A percentile compares a stretch with the other conserved stretches of the same genome.
phyloP scores from a whole-genome alignment of 2,113 vertebrate genomes.

The Prietella phreatophila region DNA sequence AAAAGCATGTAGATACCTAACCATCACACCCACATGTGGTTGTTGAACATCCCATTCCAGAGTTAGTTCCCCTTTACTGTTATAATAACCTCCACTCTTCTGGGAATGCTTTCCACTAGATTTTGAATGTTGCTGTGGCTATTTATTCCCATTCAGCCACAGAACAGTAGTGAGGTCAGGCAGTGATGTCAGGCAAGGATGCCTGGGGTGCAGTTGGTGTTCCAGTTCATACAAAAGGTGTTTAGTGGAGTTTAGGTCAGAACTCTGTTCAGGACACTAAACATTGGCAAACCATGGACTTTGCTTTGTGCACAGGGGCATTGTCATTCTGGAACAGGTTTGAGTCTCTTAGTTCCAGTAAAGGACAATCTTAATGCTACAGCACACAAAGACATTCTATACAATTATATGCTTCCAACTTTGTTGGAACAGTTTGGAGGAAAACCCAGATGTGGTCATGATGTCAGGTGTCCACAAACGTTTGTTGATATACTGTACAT shows the following conservation, averaged over 20 bases:
- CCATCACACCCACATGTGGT: not conserved
- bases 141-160: not conserved
- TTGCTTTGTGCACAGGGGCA: not conserved
- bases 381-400: not conserved
- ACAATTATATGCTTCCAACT: not conserved
- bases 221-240: too few relatives aligned
- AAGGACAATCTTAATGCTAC: not conserved
- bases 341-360: not conserved
- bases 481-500: not conserved
- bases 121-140: not conserved
- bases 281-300: not conserved
- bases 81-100: too few relatives aligned
- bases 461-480: not conserved
- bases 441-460: not conserved
- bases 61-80: too few relatives aligned
- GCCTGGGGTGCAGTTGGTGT: too few relatives aligned
- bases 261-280: too few relatives aligned
- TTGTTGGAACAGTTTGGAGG: not conserved
- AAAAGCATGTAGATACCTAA: too few relatives aligned
- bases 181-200: too few relatives aligned
- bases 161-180: too few relatives aligned
- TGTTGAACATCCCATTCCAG: too few relatives aligned
- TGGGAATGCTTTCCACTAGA: too few relatives aligned
- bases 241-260: too few relatives aligned
- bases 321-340: not conserved